Evolutionary conservation across 2,888 invertebrate species (phyloP), one percentile per base, ranked within the genome.

Genomic region (Physocephala rufipes): DNA sequence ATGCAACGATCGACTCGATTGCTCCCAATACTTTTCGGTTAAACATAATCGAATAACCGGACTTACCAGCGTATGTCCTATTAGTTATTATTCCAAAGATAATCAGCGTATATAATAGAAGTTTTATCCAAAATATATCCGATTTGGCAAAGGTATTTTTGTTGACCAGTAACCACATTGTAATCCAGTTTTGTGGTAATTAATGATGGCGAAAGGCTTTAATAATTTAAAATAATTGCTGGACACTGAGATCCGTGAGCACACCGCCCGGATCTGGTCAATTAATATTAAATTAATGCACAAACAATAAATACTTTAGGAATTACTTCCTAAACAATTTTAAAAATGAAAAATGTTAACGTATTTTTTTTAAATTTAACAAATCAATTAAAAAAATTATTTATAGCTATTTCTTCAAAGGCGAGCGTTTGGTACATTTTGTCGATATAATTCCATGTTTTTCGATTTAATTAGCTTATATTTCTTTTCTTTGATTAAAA

Each of bases 41-140:
- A 26, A 12, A 36, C 9, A 36, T 7, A 36, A 36, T 36, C 9
- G 36, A 4, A 36, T 36, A 36, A 36, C 4, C 4, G 30, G 61
- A 75, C 76, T 76, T 76, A 76, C 75, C 75, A 71, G 74, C 73
- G 73, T 74, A 72, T 47, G 70, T 68, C 67, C 51, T 19, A 47
- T 55, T 24, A 26, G 1, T 64, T 5, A 26, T 36, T 55, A 73
- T 71, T 65, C 70, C 75, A 69, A 75, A 72, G 66, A 74, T 74
- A 53, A 78, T 73, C 70, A 77, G 73, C 36, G 74, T 70, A 64
- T 73, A 71, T 21, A 73, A 67, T 69, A 76, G 63, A 58, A 73
- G 66, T 80, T 80, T 82, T 80, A 84, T 81, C 84, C 81, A 83
- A 81, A 81, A 79, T 78, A 76, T 81, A 82, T 81, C 81, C 80